Conservation (phyloP, 2,797 vertebrate genomes). For the Scolopax bukidnonensis region DNA sequence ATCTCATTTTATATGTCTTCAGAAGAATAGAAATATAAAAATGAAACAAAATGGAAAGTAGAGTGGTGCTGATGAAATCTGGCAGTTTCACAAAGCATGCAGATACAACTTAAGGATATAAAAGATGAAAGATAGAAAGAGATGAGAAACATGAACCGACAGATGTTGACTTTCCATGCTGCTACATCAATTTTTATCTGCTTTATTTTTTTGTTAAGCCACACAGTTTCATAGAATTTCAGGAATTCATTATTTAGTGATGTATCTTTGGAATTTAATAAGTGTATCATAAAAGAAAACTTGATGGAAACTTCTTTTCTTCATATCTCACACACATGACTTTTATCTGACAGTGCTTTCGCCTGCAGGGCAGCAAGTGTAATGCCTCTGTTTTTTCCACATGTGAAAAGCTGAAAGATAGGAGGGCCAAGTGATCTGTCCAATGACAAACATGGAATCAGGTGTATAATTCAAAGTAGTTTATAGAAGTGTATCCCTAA, state of each 20-base stretch:
- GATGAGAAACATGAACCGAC: neutral
- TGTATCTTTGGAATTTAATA: neutral
- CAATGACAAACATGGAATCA: neutral
- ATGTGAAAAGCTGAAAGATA: neutral
- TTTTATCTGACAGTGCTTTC: neutral
- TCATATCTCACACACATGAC: neutral
- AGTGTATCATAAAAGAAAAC: neutral
- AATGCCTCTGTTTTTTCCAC: neutral
- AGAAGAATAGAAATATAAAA: neutral
- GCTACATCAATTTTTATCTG: neutral
- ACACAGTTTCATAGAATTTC: neutral
- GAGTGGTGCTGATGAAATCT: neutral
- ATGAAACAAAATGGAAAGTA: neutral
- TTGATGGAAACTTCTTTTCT: neutral
- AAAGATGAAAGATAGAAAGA: neutral
- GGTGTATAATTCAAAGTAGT: neutral
- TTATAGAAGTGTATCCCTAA: neutral
- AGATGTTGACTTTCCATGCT: neutral
- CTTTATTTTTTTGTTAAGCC: neutral
- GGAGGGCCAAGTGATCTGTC: neutral
- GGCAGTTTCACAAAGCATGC: neutral
- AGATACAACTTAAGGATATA: neutral
- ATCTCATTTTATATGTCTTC: neutral
- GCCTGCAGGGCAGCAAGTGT: neutral
- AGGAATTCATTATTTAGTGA: neutral